Percentiles rank a stretch among this genome's conserved stretches.
These are phyloP conservation scores for Poeciliopsis presidionis DNA, from an alignment of 2,797 vertebrate genomes.

Conservation along the genomic window DNA sequence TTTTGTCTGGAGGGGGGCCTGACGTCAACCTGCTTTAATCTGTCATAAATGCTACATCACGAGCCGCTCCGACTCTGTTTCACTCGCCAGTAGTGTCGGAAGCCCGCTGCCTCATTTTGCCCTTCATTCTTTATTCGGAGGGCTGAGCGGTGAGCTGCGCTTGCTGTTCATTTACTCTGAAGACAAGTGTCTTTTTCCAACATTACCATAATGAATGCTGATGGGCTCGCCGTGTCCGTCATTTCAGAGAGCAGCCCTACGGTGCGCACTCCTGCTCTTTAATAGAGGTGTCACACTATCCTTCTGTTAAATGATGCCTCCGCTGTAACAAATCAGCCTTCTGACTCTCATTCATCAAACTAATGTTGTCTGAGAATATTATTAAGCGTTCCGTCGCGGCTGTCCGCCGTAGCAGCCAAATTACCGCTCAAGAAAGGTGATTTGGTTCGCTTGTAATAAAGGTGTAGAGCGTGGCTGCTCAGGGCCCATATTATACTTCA, in stretches of 20 bases:
- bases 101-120: conserved; percentile 27
- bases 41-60: background rate
- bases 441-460: conserved; percentile 26
- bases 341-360: conserved; percentile 47
- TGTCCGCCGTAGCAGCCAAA: conserved; percentile 29
- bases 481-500: conserved; percentile 12
- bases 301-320: conserved; percentile 38
- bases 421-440: conserved; percentile 39
- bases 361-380: conserved; percentile 44
- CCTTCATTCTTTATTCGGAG: conserved; percentile 25
- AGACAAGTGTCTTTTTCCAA: conserved; percentile 32
- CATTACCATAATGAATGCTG: conserved; percentile 46
- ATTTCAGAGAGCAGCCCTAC: conserved; percentile 12
- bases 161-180: conserved; percentile 34
- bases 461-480: conserved; percentile 15
- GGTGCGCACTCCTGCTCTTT: conserved; percentile 7
- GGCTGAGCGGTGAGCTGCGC: background rate
- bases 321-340: conserved; percentile 47
- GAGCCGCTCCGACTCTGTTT: conserved; percentile 1
- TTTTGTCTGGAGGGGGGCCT: background rate
- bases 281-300: conserved; percentile 46
- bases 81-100: conserved; percentile 18
- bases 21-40: background rate
- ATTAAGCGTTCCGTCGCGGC: conserved; percentile 29
- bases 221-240: conserved; percentile 33